Percentiles rank a stretch among this genome's conserved stretches.
These are phyloP conservation scores for Saguinus imperator DNA, from an alignment of 2,113 vertebrate genomes.

Conservation along the genomic window DNA sequence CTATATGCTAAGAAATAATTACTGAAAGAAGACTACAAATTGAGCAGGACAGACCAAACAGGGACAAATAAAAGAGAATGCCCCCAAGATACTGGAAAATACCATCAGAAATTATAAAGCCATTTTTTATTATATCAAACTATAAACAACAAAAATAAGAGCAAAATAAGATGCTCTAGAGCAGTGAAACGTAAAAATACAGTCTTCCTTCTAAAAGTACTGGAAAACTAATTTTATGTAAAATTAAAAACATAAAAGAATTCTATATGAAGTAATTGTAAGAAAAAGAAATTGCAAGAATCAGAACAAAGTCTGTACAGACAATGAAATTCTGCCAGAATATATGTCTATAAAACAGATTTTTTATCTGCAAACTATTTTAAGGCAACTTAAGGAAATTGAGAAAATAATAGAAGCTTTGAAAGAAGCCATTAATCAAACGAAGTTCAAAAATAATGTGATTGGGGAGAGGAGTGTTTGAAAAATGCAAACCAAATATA, in stretches of 20 bases:
- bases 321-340: not conserved
- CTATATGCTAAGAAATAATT: fast-evolving
- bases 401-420: not conserved
- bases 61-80: not conserved
- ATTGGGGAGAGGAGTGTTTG: not conserved
- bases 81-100: not conserved
- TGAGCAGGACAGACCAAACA: not conserved
- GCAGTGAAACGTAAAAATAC: not conserved
- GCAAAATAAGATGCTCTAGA: not conserved
- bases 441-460: not conserved
- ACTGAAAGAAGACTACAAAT: not conserved
- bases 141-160: not conserved
- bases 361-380: not conserved
- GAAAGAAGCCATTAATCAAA: not conserved
- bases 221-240: not conserved
- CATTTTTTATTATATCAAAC: not conserved
- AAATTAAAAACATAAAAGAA: not conserved
- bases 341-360: not conserved
- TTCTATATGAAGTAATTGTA: not conserved
- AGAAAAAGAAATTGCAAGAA: not conserved
- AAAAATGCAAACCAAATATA: not conserved
- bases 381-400: not conserved
- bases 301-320: not conserved
- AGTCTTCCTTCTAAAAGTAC: not conserved
- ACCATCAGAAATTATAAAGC: not conserved